Evolutionary conservation across 2,888 invertebrate genomes (phyloP).

Genomic region (Perizoma flavofasciatum): DNA sequence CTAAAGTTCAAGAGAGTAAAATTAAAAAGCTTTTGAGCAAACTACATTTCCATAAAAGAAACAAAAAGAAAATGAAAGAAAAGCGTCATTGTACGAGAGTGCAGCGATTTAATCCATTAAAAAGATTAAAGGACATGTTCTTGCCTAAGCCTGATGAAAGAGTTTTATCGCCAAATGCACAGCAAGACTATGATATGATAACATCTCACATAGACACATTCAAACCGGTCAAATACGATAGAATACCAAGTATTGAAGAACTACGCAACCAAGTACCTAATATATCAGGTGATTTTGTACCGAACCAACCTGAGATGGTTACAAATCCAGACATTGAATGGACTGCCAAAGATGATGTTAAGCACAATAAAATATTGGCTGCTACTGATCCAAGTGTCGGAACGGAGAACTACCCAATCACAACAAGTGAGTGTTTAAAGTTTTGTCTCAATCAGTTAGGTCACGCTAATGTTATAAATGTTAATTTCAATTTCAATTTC

Average conservation of each 20-base stretch:
- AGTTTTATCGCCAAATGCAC: constrained; percentile 6
- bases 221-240: constrained; percentile 44
- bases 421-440: constrained; percentile 2
- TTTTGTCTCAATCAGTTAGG: neutral
- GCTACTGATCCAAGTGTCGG: neutral
- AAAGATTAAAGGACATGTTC: constrained; percentile 55
- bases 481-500: no score
- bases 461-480: no score
- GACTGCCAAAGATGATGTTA: constrained; percentile 1
- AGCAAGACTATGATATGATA: constrained; percentile 46
- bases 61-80: constrained; percentile 29
- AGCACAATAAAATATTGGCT: neutral
- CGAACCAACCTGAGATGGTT: neutral
- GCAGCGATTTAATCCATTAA: constrained; percentile 56
- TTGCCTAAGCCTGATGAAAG: constrained; percentile 30
- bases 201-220: constrained; percentile 41
- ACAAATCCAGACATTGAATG: neutral
- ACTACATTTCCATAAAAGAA: constrained; percentile 43
- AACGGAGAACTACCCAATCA: neutral
- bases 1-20: constrained; percentile 32
- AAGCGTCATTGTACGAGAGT: constrained; percentile 40
- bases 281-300: constrained; percentile 41
- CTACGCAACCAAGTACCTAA: constrained; percentile 55
- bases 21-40: constrained; percentile 41
- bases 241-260: constrained; percentile 43